Evolutionary conservation across 2,888 invertebrate species (phyloP).

Genomic region (Troglohyphantes excavatus): DNA sequence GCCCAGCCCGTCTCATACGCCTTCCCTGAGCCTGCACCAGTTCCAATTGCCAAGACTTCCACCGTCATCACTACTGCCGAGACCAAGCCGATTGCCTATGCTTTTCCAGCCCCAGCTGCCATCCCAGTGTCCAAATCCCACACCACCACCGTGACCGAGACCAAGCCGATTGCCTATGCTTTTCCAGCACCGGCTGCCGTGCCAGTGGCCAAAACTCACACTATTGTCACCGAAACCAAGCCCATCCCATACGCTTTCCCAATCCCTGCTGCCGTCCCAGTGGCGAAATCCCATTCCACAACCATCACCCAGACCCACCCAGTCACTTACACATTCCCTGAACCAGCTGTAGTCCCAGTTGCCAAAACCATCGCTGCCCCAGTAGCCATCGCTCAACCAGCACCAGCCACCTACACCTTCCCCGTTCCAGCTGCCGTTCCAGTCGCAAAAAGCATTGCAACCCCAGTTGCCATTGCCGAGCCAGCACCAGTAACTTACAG

Average conservation of each 20-base stretch:
- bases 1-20: slow-evolving; percentile 43
- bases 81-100: slow-evolving; percentile 47
- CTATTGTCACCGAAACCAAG: slow-evolving; percentile 26
- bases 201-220: slow-evolving; percentile 56
- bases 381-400: slow-evolving; percentile 56
- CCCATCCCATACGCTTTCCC: slow-evolving; percentile 61
- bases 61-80: slow-evolving; percentile 30
- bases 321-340: slow-evolving; percentile 56
- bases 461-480: slow-evolving; percentile 57
- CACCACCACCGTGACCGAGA: slow-evolving; percentile 42
- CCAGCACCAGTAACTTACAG: slow-evolving; percentile 46
- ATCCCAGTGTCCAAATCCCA: slow-evolving; percentile 48
- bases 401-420: slow-evolving; percentile 49
- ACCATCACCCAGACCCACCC: slow-evolving; percentile 57
- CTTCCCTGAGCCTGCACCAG: slow-evolving; percentile 69
- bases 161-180: slow-evolving; percentile 53
- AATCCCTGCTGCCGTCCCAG: slow-evolving; percentile 27
- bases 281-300: slow-evolving; percentile 29
- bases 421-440: slow-evolving; percentile 69
- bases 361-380: slow-evolving; percentile 57
- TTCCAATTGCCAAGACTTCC: slow-evolving; percentile 63
- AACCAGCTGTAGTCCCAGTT: slow-evolving; percentile 67
- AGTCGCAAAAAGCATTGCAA: slow-evolving; percentile 54
- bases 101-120: slow-evolving; percentile 66
- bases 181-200: slow-evolving; percentile 66